Evolutionary conservation across 1,140 invertebrate species (phyloP).

Genomic region (Diplogasteroides magnus): DNA sequence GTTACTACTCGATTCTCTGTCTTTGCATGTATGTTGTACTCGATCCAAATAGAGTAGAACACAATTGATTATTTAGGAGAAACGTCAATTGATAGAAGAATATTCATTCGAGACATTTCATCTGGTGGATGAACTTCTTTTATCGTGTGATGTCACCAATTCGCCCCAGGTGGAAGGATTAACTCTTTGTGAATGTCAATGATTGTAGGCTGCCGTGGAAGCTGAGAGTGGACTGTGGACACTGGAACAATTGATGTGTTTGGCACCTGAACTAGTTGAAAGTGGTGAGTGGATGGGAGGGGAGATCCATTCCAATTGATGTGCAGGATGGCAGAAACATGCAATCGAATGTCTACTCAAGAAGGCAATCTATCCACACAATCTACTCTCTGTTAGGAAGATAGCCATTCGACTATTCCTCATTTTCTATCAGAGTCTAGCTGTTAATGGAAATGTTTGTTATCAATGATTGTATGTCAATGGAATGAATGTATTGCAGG

Average conservation of each 20-base stretch:
- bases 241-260: conserved; percentile 49
- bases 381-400: conserved; percentile 49
- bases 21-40: conserved; percentile 40
- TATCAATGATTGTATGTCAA: not conserved
- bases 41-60: too few species aligned
- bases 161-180: conserved; percentile 9
- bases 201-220: conserved; percentile 37
- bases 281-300: conserved; percentile 28
- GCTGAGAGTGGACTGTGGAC: conserved; percentile 50
- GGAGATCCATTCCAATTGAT: conserved; percentile 16
- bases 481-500: conserved; percentile 4
- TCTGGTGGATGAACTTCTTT: conserved; percentile 45
- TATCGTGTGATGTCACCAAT: conserved; percentile 33
- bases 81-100: conserved; percentile 49
- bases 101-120: conserved; percentile 53
- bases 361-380: conserved; percentile 43
- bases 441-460: conserved; percentile 33
- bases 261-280: conserved; percentile 49
- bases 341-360: conserved; percentile 51
- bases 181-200: not conserved
- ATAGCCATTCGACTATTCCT: conserved; percentile 50
- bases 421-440: conserved; percentile 52
- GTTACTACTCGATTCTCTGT: conserved; percentile 40
- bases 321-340: conserved; percentile 50
- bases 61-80: conserved; percentile 44